Percentiles rank a stretch among this genome's conserved stretches.
These are phyloP conservation scores for Ornithoptera alexandrae DNA, from an alignment of 2,888 invertebrate genomes.

Conservation along the genomic window DNA sequence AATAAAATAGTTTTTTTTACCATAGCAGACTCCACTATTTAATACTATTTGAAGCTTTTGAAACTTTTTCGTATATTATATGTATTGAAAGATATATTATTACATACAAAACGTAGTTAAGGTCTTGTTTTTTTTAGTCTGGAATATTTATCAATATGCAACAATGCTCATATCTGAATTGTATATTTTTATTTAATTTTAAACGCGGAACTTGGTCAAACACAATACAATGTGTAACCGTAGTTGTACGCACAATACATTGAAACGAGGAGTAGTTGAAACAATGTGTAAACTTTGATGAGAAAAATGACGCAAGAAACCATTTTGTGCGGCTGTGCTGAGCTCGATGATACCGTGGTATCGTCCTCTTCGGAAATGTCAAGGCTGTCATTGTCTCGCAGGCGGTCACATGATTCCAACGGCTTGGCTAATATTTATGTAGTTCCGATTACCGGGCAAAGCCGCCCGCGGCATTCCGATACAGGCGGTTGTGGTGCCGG, in stretches of 20 bases:
- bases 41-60: no score
- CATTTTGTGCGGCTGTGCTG: not conserved
- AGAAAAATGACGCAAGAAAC: constrained; percentile 21
- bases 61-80: no score
- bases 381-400: constrained; percentile 46
- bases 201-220: not conserved
- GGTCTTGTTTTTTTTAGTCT: not conserved
- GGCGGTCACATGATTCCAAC: constrained; percentile 44
- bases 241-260: not conserved
- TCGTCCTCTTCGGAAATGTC: constrained; percentile 51
- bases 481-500: constrained; percentile 22
- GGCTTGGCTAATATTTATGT: constrained; percentile 40
- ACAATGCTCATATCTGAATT: not conserved
- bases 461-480: constrained; percentile 38
- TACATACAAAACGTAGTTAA: no score
- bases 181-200: not conserved
- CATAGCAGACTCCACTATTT: no score
- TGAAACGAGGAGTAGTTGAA: not conserved
- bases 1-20: no score
- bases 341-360: constrained; percentile 25
- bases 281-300: constrained; percentile 21
- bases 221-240: not conserved
- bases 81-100: no score
- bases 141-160: not conserved
- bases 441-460: constrained; percentile 36